Base-by-base conservation (phyloP, 2,888 invertebrate species). In the Drosophila anceps region DNA sequence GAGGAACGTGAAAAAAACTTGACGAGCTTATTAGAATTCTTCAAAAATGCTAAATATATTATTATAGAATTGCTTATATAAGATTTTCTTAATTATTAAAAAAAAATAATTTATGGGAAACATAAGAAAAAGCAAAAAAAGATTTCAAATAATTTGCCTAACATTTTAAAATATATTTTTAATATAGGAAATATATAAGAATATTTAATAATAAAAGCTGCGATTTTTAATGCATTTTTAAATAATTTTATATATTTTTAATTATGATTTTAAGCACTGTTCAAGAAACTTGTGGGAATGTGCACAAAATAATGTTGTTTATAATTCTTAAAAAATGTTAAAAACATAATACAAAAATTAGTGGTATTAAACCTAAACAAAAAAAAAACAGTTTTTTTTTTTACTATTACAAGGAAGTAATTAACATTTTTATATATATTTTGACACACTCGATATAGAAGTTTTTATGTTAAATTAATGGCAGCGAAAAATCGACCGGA, bases 371-470 rank as follows among this genome's bases (percentile, higher is more conserved):
- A 27, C 4, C 13, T 8, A 24, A 24, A 8, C 4, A 46, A n/a
- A n/a, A n/a, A n/a, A n/a, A n/a, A n/a, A n/a, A n/a, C n/a, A n/a
- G n/a, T n/a, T n/a, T n/a, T n/a, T n/a, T n/a, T n/a, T 29, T 48
- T 29, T 27, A 0, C 1, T n/a, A 29, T 48, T 48, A 29, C n/a
- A 48, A 48, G 48, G 48, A 48, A 48, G 48, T 48, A n/a, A n/a
- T 48, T 46, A 44, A 13, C 15, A 18, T 8, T 24, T 44, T 44
- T 8, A 46, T 29, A n/a, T 10, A 46, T 46, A n/a, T n/a, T 24
- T 46, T 46, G 15, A 46, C 4, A 12, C 12, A 15, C 15, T 2
- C 13, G 8, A 10, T 12, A 5, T 10, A 18, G 20, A 24, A 15
- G 46, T 27, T 46, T 46, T 27, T 27, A 5, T 46, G 15, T 0